These are phyloP conservation scores for Sminthopsis crassicaudata DNA, from an alignment of 2,113 vertebrate genomes.

Conservation along the genomic window DNA sequence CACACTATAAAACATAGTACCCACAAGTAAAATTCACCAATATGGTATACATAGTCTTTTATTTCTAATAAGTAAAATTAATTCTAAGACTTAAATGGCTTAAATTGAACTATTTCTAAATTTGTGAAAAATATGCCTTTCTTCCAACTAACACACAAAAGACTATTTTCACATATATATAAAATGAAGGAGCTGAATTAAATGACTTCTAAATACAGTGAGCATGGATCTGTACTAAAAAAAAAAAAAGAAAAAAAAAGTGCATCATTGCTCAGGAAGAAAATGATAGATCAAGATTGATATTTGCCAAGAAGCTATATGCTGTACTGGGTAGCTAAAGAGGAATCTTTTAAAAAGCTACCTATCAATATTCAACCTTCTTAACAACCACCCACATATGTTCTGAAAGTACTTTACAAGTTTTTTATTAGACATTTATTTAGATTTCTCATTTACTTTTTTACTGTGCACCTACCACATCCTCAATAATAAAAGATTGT, in stretches of 20 bases:
- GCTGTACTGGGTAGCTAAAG: constrained; percentile 3
- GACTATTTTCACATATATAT: background rate
- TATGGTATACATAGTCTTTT: constrained; percentile 16
- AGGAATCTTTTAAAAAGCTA: constrained; percentile 27
- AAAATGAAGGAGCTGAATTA: background rate
- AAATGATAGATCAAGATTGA: background rate
- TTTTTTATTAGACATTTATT: constrained; percentile 39
- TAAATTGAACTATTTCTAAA: constrained; percentile 10
- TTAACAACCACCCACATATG: constrained; percentile 5
- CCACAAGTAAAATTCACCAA: background rate
- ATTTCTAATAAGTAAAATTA: constrained; percentile 27
- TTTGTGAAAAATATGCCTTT: constrained; percentile 28
- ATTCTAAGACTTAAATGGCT: constrained; percentile 5
- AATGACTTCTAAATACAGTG: background rate
- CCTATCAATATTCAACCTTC: constrained; percentile 7
- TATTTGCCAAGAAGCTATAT: constrained; percentile 8
- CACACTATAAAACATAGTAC: constrained; percentile 16
- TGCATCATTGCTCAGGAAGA: background rate
- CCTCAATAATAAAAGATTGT: constrained; percentile 94
- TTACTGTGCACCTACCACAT: constrained; percentile 89
- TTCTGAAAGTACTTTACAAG: background rate
- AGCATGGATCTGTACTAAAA: constrained; percentile 10
- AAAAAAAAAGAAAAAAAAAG: background rate
- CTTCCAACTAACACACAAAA: constrained; percentile 24
- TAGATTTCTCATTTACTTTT: constrained; percentile 34